Evolutionary conservation across 1,140 invertebrate species (phyloP), one percentile per base, ranked within the genome.

Genomic region (fruit fly (Drosophila melanogaster)): DNA sequence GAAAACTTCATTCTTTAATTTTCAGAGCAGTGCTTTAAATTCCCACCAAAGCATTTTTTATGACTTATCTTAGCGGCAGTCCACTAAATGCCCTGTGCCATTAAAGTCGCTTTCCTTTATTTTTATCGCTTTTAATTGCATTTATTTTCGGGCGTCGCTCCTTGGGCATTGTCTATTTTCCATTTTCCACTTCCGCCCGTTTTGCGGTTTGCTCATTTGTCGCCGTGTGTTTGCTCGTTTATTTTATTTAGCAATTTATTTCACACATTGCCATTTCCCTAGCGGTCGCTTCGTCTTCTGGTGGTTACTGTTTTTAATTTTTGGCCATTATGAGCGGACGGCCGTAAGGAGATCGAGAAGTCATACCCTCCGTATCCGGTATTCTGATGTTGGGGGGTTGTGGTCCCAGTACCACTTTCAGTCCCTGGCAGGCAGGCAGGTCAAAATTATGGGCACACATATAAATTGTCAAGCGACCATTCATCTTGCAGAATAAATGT

Each of bases 191-290:
- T 41, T 35, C 26, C 64, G 12, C 49, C 40, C 43, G 40, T 41
- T 65, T 19, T 65, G 61, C 59, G 71, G 65, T 56, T 64, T 58
- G 30, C 79, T 84, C 84, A 83, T 84, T 89, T 89, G 83, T 89
- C 76, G 76, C 71, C 72, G 79, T 77, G 79, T 87, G 74, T 66
- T 69, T 43, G 84, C 60, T 89, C 85, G 85, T 90, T 89, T 84
- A 79, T 89, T 89, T 89, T 89, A 84, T 89, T 89, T 89, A 80
- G 84, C 80, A 89, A 89, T 89, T 89, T 89, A 89, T 89, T 80
- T 89, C 79, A 86, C 83, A 86, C 81, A 85, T 83, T 76, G 64
- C 40, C 70, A 79, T 79, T 79, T 79, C 77, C 77, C 65, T 61
- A 51, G 77, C 41, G 71, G 71, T 58, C 55, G 54, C 49, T 78